These are phyloP conservation scores for Erynnis tages DNA, from an alignment of 2,888 invertebrate species.

Conservation along the genomic window DNA sequence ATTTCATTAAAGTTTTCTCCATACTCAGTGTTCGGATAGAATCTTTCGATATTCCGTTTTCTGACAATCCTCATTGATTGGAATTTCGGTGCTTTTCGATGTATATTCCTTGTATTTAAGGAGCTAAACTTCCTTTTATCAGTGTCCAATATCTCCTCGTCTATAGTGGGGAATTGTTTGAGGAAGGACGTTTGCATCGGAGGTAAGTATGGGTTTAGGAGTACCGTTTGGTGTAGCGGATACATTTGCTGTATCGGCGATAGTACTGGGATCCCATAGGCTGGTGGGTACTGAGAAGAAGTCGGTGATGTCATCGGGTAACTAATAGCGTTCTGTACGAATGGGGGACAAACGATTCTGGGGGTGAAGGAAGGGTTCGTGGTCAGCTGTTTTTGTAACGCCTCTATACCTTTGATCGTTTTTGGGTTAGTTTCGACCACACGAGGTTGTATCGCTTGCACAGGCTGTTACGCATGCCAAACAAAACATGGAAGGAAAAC, in stretches of 20 bases:
- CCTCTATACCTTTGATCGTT: conserved; percentile 60
- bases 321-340: conserved; percentile 60
- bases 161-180: conserved; percentile 68
- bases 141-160: conserved; percentile 58
- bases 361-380: conserved; percentile 77
- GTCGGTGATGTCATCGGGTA: conserved; percentile 51
- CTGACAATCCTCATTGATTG: conserved; percentile 74
- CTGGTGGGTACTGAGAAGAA: conserved; percentile 47
- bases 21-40: conserved; percentile 75
- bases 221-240: conserved; percentile 68
- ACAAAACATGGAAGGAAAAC: conserved; percentile 70
- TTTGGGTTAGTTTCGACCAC: conserved; percentile 71
- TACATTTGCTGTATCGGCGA: conserved; percentile 74
- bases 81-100: conserved; percentile 62
- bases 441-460: conserved; percentile 78
- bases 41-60: conserved; percentile 74
- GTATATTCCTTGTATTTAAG: conserved; percentile 62
- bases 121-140: conserved; percentile 70
- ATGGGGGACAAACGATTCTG: conserved; percentile 72
- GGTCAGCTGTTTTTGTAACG: conserved; percentile 70
- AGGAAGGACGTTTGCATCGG: conserved; percentile 67
- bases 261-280: conserved; percentile 63
- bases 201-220: conserved; percentile 68
- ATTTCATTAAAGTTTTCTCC: conserved; percentile 74
- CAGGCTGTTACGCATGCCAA: conserved; percentile 73